Evolutionary conservation across 2,113 vertebrate species (phyloP).

Genomic region (Mohoua ochrocephala): DNA sequence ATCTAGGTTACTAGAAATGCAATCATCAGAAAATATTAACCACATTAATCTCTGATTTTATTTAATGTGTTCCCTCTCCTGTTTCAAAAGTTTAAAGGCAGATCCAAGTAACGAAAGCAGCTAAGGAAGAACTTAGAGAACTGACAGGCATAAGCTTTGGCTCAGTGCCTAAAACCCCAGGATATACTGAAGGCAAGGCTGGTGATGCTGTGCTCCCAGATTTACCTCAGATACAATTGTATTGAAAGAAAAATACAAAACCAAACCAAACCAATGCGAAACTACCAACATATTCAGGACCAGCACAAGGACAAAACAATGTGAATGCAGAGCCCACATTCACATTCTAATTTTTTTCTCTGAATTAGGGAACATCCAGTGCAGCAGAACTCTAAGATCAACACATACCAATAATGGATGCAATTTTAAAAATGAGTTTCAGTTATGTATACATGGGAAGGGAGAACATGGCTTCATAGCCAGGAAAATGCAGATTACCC

Average conservation of each 20-base stretch:
- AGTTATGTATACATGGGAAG: neutral
- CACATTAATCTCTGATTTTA: conserved; percentile 40
- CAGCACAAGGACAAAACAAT: neutral
- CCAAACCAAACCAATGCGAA: neutral
- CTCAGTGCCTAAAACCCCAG: neutral
- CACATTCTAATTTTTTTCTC: neutral
- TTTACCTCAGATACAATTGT: neutral
- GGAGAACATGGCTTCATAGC: neutral
- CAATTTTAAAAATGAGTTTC: neutral
- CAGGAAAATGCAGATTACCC: neutral
- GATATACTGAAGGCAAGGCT: neutral
- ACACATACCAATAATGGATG: neutral
- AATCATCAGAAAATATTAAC: conserved; percentile 69
- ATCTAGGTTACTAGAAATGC: conserved; percentile 50
- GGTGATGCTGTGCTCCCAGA: neutral
- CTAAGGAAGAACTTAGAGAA: neutral
- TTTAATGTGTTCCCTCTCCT: neutral
- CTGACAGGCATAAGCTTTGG: neutral
- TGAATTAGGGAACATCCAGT: neutral
- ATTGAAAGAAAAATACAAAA: neutral
- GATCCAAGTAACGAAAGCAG: neutral
- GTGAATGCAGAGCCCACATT: neutral
- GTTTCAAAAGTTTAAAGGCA: neutral
- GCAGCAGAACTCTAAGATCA: neutral
- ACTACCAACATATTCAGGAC: neutral